Conservation (phyloP, 1,140 invertebrate species). For the Nylanderia fulva region DNA sequence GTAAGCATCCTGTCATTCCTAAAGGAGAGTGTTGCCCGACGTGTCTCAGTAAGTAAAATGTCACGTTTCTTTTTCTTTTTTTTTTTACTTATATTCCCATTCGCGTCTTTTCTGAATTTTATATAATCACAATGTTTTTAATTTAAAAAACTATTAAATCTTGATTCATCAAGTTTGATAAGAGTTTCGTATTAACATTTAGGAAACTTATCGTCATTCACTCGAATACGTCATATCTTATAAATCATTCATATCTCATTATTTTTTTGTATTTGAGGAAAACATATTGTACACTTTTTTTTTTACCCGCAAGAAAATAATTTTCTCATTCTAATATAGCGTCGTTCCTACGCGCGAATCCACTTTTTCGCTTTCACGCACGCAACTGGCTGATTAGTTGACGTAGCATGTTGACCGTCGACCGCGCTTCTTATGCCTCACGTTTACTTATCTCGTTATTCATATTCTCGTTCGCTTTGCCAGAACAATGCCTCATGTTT, state of each 20-base stretch:
- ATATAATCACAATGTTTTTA: background rate
- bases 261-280: background rate
- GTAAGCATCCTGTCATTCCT: slow-evolving; percentile 92
- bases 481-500: slow-evolving; percentile 93
- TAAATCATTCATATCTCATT: background rate
- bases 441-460: slow-evolving; percentile 44
- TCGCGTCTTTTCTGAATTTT: background rate
- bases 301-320: background rate
- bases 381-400: slow-evolving; percentile 28
- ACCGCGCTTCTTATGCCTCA: background rate
- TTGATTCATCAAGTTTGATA: background rate
- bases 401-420: slow-evolving; percentile 1
- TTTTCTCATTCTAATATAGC: background rate
- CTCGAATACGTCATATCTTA: background rate
- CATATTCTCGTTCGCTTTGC: slow-evolving; percentile 71
- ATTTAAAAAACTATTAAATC: background rate
- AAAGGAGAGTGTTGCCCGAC: slow-evolving; percentile 94
- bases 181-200: background rate
- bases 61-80: background rate
- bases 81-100: background rate
- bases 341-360: background rate
- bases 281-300: background rate
- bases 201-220: background rate
- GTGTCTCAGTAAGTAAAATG: slow-evolving; percentile 92
- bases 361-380: slow-evolving; percentile 22